Evolutionary conservation across 2,888 invertebrate species (phyloP).

Genomic region (Xanthia icteritia): DNA sequence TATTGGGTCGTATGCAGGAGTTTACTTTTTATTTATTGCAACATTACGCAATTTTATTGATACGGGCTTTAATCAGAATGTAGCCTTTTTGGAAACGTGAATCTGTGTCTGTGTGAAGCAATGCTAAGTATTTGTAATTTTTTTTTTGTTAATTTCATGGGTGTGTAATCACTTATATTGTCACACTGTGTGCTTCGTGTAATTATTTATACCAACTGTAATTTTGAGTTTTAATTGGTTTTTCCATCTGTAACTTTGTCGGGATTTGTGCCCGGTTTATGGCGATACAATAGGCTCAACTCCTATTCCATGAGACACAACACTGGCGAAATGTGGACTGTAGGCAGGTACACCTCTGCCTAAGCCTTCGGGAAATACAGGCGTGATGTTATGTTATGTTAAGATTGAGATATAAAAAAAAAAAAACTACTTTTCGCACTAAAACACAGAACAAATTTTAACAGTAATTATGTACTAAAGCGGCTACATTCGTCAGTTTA

Average conservation of each 20-base stretch:
- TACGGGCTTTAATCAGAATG: constrained; percentile 5
- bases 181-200: background rate
- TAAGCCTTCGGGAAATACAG: background rate
- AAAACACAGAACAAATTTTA: background rate
- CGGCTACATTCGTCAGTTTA: constrained; percentile 47
- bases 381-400: no score
- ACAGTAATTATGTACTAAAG: constrained; percentile 38
- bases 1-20: constrained; percentile 53
- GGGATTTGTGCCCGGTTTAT: background rate
- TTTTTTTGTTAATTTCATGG: background rate
- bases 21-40: constrained; percentile 51
- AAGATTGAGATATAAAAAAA: background rate
- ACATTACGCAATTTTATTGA: constrained; percentile 40
- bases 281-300: background rate
- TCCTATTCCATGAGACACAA: background rate
- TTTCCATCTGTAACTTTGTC: background rate
- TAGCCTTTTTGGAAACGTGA: background rate
- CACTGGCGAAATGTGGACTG: background rate
- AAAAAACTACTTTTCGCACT: background rate
- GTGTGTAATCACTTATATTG: background rate
- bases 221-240: background rate
- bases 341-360: background rate
- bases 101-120: background rate
- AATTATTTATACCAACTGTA: background rate
- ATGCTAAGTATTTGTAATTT: background rate